Conservation (phyloP, 2,113 vertebrate species). For the Vulpes vulpes region DNA sequence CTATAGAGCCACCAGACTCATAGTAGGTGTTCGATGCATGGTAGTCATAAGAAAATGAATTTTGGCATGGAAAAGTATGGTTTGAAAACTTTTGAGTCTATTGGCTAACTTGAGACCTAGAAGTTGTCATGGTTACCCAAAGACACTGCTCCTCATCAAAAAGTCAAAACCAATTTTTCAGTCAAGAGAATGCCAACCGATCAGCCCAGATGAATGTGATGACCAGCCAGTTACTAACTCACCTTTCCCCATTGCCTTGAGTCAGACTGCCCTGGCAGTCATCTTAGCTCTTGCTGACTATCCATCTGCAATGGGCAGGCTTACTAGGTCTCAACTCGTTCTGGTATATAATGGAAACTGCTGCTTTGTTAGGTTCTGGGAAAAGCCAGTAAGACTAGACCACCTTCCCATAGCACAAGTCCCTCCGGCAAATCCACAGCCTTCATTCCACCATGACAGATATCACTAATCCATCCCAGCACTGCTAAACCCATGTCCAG, state of each 20-base stretch:
- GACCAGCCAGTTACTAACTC: neutral
- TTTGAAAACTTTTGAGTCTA: neutral
- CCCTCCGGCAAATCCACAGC: neutral
- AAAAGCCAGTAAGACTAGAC: neutral
- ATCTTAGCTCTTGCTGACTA: neutral
- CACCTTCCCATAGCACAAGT: neutral
- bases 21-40: neutral
- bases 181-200: constrained; percentile 48
- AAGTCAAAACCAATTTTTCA: constrained; percentile 23
- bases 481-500: neutral
- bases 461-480: neutral
- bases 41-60: neutral
- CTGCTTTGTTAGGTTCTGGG: neutral
- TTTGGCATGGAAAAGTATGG: neutral
- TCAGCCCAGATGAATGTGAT: neutral
- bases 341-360: neutral
- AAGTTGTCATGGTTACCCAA: constrained; percentile 30
- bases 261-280: neutral
- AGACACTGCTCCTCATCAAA: neutral
- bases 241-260: neutral
- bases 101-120: neutral
- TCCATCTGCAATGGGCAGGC: neutral
- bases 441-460: neutral
- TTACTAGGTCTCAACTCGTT: neutral
- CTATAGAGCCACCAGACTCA: neutral